Base-by-base conservation (phyloP, 1,140 invertebrate species). In the Listronotus bonariensis region DNA sequence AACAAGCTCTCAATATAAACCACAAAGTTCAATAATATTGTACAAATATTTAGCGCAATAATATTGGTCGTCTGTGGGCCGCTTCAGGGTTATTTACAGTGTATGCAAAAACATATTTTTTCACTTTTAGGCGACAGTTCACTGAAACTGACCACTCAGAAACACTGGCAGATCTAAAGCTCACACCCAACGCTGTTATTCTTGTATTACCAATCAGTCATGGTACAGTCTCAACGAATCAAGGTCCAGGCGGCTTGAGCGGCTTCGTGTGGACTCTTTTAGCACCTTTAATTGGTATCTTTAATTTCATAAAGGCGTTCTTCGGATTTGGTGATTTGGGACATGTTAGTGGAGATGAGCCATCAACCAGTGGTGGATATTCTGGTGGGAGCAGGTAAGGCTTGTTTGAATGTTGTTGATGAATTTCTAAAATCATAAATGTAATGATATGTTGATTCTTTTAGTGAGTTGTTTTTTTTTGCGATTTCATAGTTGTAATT, bases 131-230 rank as follows among this genome's bases (percentile, higher is more conserved):
- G 31, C 82, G 87, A 45, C 87, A 91, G 73, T 88, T 95, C 68
- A 84, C 83, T 6, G 72, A 79, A 5, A 79, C 82, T 2, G 86
- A 90, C 61, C 84, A 90, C 69, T 73, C 75, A 3, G 78, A 82
- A 70, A 86, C 86, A 7, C 80, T 96, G 11, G 68, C 81, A 12
- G 86, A 89, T 38, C 77, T 96, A 45, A 83, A 88, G 68, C 82
- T 96, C 45, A 85, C 88, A 51, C 94, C 93, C 0, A 90, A 88
- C 46, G 88, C 92, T 17, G 89, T 91, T 1, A 77, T 96, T 40
- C 83, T 94, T 45, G 88, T 95, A 59, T 77, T 95, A 53, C 87
- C 89, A 7, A 12, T 72, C 10, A 69, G 63, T 20, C 46, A 63
- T 15, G 62, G 65, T n/a, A 57, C 63, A 14, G 70, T 78, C 7